Conservation (phyloP, 2,113 vertebrate genomes). For the Cyanistes caeruleus region DNA sequence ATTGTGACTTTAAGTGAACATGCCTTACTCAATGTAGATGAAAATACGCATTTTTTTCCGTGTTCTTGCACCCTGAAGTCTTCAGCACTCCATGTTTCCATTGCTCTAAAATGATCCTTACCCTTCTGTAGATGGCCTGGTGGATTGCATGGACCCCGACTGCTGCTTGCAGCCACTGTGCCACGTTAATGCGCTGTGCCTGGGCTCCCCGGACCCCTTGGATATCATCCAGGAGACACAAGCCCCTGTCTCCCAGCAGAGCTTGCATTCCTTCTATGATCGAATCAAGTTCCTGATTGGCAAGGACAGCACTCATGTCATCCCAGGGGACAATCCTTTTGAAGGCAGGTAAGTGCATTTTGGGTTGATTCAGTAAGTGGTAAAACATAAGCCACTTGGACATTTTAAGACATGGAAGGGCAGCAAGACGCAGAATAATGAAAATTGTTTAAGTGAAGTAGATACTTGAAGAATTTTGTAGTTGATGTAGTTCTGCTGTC, state of each 20-base stretch:
- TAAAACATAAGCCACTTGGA: neutral
- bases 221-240: slow-evolving; percentile 96
- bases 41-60: neutral
- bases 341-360: slow-evolving; percentile 87
- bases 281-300: slow-evolving; percentile 93
- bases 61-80: neutral
- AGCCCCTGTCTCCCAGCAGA: slow-evolving; percentile 81
- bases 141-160: slow-evolving; percentile 98
- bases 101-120: slow-evolving; percentile 12
- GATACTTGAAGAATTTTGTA: slow-evolving; percentile 21
- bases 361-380: neutral
- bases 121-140: slow-evolving; percentile 85
- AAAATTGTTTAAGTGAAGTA: neutral
- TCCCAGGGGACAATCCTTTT: slow-evolving; percentile 91
- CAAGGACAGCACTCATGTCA: slow-evolving; percentile 91
- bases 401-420: neutral
- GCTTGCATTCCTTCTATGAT: slow-evolving; percentile 90
- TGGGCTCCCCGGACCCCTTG: slow-evolving; percentile 93
- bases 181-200: slow-evolving; percentile 87
- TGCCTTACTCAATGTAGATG: neutral
- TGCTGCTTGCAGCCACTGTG: slow-evolving; percentile 94
- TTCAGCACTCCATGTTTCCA: neutral
- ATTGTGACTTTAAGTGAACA: neutral
- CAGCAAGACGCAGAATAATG: neutral
- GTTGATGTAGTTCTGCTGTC: slow-evolving; percentile 57